Evolutionary conservation across 2,888 invertebrate species (phyloP), one percentile per base, ranked within the genome.

Genomic region (Cantharis rustica): DNA sequence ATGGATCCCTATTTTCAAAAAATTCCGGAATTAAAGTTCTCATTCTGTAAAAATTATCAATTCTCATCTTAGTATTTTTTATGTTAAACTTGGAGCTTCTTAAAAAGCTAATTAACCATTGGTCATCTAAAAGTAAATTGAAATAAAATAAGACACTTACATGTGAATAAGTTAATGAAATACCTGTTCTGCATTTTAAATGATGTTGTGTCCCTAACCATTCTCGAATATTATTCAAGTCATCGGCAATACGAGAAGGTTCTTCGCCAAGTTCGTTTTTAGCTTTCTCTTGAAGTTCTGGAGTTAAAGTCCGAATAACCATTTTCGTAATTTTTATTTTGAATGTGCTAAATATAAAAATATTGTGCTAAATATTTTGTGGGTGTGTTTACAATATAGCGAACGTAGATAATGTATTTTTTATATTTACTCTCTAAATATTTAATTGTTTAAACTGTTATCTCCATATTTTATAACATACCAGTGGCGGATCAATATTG

Each of bases 171-270:
- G 11, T 20, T 13, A 64, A 17, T 7, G 1, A 16, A 1, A 17
- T 85, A 92, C 92, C 91, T 84, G 89, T 90, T 84, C 92, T 89
- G 10, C 90, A 90, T 80, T 85, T 88, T 20, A 92, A 83, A 83
- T 92, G 91, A 0, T 90, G 89, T 81, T 91, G 91, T 81, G 91
- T 90, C 2, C 86, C 85, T 11, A 92, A 82, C 92, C 92, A 92
- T 31, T 90, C 89, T 81, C 89, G 90, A 16, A 92, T 86, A 80
- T 89, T 87, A 72, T 89, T 86, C 61, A 92, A 85, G 82, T 91
- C 90, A 72, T 88, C 87, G 0, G 84, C 83, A 61, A 90, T 84
- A 61, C 89, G 85, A 7, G 86, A 87, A 0, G 90, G 89, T 80
- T 90, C 89, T 85, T 92, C 92, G 76, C 89, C 89, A 63, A 92